Base-by-base conservation (phyloP, 2,888 invertebrate genomes). In the Phania funesta region DNA sequence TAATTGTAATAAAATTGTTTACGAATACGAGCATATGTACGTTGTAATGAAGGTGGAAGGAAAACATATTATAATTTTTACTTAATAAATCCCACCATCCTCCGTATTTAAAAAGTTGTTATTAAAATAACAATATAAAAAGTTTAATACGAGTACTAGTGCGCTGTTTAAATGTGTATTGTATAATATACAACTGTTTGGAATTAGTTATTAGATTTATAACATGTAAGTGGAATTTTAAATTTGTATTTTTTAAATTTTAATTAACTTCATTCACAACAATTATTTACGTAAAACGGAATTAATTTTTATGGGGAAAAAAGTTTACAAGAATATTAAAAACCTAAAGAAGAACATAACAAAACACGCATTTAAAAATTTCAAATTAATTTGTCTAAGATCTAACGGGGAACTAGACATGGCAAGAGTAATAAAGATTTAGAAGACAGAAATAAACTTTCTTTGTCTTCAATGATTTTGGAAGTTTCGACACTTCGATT, bases 1-100 rank as follows among this genome's bases (percentile, higher is more conserved):
- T 68, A 46, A 32, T 68, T 68, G 50, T 68, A 62, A 60, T 76
- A 46, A 24, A 60, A 60, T 44, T 44, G 29, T 54, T 68, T 56
- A 41, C 7, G n/a, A n/a, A n/a, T n/a, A n/a, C n/a, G n/a, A n/a
- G n/a, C n/a, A 7, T 11, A 9, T 35, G 9, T 46, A 44, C 32
- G 41, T 22, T 56, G 54, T 54, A 44, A 50, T 38, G 11, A 65
- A 60, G 7, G 7, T 5, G 32, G 1, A 54, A 20, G 1, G 11
- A 48, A 35, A 64, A 22, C 22, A 48, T 11, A 32, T 9, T 64
- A 35, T 48, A 48, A 22, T 64, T 48, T 32, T 32, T 35, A 6
- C 6, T 4, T 9, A 22, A 4, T 6, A 48, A 22, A 48, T 48
- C 32, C 64, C 29, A 48, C n/a, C 16, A 22, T 26, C 18, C 18